Evolutionary conservation across 1,140 invertebrate species (phyloP).

Genomic region (Trissolcus basalis): DNA sequence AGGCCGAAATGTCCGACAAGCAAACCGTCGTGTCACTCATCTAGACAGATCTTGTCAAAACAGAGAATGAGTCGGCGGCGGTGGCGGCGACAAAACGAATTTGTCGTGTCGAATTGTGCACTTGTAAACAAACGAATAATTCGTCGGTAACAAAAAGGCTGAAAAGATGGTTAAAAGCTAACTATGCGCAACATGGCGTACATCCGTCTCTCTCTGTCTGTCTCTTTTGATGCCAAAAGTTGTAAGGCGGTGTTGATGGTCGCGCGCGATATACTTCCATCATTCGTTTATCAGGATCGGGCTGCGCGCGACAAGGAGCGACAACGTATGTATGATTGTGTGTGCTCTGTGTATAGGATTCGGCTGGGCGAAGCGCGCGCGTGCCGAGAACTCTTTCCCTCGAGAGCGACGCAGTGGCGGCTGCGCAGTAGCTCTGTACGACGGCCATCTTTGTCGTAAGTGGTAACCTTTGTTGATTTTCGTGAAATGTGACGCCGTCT

Average conservation of each 20-base stretch:
- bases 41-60: slow-evolving; percentile 8
- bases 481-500: slow-evolving; percentile 75
- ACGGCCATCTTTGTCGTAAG: slow-evolving; percentile 73
- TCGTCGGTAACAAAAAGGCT: too few species aligned
- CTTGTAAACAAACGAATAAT: too few species aligned
- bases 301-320: too few species aligned
- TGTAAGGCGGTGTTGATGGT: slow-evolving; percentile 16
- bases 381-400: slow-evolving; percentile 55
- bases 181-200: slow-evolving; percentile 2
- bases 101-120: too few species aligned
- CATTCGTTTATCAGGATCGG: slow-evolving; percentile 15
- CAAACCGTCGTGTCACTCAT: slow-evolving; percentile 2
- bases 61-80: background rate
- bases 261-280: slow-evolving; percentile 28
- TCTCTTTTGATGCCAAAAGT: slow-evolving; percentile 22
- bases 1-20: background rate
- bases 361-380: slow-evolving; percentile 63
- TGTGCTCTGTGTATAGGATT: slow-evolving; percentile 6
- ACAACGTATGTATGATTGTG: slow-evolving; percentile 26
- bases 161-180: slow-evolving; percentile 33
- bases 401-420: slow-evolving; percentile 45
- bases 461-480: slow-evolving; percentile 76
- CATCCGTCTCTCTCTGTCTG: slow-evolving; percentile 1
- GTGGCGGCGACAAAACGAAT: too few species aligned
- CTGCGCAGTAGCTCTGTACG: slow-evolving; percentile 49